A percentile compares a stretch with the other conserved stretches of the same genome.
phyloP scores from a whole-genome alignment of 2,113 vertebrate species.

The Malurus elegans region DNA sequence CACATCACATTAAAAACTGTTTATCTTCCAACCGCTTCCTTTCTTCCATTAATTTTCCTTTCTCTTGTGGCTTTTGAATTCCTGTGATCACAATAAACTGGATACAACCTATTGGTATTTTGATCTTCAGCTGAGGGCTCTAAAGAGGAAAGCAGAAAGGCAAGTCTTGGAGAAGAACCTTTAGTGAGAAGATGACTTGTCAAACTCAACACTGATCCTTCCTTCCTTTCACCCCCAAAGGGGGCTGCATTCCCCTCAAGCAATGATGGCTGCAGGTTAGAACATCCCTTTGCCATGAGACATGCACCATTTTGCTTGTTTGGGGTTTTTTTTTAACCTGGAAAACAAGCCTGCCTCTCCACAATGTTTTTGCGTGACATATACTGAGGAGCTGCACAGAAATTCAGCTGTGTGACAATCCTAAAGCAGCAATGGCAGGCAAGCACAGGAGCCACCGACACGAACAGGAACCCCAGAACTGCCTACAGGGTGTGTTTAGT shows the following conservation, averaged over 20 bases:
- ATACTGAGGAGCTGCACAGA: not conserved
- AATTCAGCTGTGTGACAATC: not conserved
- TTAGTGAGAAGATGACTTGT: not conserved
- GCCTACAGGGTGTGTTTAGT: not conserved
- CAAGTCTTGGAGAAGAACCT: not conserved
- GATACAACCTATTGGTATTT: not conserved
- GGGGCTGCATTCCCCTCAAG: not conserved
- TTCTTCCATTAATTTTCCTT: not conserved
- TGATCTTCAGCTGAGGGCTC: not conserved
- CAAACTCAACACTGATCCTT: not conserved
- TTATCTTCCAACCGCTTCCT: not conserved
- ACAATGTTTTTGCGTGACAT: rapidly evolving
- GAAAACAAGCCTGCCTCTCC: not conserved
- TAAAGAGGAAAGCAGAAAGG: not conserved
- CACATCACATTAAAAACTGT: not conserved
- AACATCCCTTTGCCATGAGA: not conserved
- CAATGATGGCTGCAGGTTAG: not conserved
- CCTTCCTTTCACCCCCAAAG: not conserved
- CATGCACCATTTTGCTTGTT: not conserved
- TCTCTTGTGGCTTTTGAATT: not conserved
- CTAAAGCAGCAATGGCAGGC: not conserved
- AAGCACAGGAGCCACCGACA: not conserved
- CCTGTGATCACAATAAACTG: not conserved
- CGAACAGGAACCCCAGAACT: not conserved
- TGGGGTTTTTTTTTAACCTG: rapidly evolving